These are phyloP conservation scores for Antheraea pernyi DNA, from an alignment of 1,140 invertebrate genomes.

Conservation along the genomic window DNA sequence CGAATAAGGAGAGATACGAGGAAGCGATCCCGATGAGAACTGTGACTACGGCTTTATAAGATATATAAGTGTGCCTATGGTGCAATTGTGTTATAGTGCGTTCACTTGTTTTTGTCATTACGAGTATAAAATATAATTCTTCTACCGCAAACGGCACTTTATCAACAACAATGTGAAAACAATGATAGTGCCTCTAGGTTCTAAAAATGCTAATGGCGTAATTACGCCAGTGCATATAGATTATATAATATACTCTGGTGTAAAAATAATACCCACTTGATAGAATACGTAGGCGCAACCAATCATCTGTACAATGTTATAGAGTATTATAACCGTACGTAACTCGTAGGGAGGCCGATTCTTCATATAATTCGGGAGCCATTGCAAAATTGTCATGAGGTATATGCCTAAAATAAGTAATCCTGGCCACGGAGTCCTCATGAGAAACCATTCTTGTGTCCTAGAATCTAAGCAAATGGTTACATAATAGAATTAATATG, in stretches of 20 bases:
- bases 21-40: too few relatives aligned
- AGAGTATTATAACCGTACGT: slow-evolving; percentile 85
- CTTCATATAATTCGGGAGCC: slow-evolving; percentile 88
- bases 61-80: too few relatives aligned
- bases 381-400: slow-evolving; percentile 82
- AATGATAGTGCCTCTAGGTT: too few relatives aligned
- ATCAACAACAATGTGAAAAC: too few relatives aligned
- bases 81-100: too few relatives aligned
- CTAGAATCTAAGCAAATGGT: slow-evolving; percentile 79
- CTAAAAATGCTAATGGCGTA: too few relatives aligned
- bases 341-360: slow-evolving; percentile 86
- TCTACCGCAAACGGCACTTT: too few relatives aligned
- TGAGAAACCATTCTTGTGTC: slow-evolving; percentile 82
- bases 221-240: too few relatives aligned
- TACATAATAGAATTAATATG: neutral
- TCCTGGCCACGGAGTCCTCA: slow-evolving; percentile 80
- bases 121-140: too few relatives aligned
- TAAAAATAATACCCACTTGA: slow-evolving; percentile 75
- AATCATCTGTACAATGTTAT: slow-evolving; percentile 87
- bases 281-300: slow-evolving; percentile 82
- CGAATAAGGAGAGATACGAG: too few relatives aligned
- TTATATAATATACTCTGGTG: neutral
- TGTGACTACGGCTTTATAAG: too few relatives aligned
- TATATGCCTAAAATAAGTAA: slow-evolving; percentile 82
- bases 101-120: too few relatives aligned